phyloP scores from a whole-genome alignment of 2,888 invertebrate species.

The Ferdinandea cuprea region DNA sequence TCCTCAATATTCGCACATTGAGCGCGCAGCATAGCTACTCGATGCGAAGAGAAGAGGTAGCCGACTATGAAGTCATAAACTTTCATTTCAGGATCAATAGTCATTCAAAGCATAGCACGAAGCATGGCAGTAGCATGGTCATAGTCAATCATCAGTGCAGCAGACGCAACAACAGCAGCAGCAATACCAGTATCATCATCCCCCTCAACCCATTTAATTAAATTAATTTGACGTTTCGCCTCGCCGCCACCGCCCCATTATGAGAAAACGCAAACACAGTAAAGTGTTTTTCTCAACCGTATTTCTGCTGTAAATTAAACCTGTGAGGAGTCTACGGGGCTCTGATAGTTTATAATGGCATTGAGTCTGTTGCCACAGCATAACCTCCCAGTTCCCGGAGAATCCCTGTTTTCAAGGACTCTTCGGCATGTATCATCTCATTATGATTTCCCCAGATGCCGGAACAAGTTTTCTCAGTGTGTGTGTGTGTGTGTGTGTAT shows the following conservation, averaged over 20 bases:
- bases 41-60: neutral
- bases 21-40: neutral
- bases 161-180: conserved; percentile 3
- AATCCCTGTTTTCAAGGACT: conserved; percentile 62
- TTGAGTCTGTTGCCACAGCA: conserved; percentile 37
- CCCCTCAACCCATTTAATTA: conserved; percentile 61
- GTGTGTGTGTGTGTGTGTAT: too few relatives aligned
- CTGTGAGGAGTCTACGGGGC: conserved; percentile 48
- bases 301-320: conserved; percentile 71
- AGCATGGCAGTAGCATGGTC: neutral
- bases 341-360: conserved; percentile 71
- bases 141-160: conserved; percentile 5
- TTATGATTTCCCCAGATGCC: conserved; percentile 72
- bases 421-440: conserved; percentile 65
- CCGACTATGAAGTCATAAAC: conserved; percentile 68
- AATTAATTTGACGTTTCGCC: conserved; percentile 70
- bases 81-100: conserved; percentile 72
- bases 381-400: conserved; percentile 8
- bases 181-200: conserved; percentile 20
- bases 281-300: conserved; percentile 50
- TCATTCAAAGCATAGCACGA: conserved; percentile 31
- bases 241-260: conserved; percentile 45
- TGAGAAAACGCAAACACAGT: conserved; percentile 43
- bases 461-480: conserved; percentile 44
- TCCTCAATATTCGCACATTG: conserved; percentile 35